Percentiles rank a stretch among this genome's conserved stretches.
These are phyloP conservation scores for Grallaria varia DNA, from an alignment of 2,113 vertebrate species.

Conservation along the genomic window DNA sequence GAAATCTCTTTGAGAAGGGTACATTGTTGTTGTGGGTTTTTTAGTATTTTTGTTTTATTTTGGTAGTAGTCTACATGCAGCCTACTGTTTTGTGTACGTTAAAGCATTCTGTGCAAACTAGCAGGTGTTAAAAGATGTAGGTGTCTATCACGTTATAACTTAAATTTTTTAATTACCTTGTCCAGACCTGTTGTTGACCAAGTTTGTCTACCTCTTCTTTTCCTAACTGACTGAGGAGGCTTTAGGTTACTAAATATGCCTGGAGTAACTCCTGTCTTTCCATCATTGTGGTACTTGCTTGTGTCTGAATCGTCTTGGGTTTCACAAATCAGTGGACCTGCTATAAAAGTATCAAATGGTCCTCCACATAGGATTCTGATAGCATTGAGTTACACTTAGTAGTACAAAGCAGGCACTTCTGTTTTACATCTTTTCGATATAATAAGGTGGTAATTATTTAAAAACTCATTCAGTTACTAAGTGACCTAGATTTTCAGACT, in stretches of 20 bases:
- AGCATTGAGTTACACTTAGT: background rate
- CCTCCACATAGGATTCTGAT: background rate
- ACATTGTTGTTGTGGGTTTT: rapidly evolving
- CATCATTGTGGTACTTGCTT: background rate
- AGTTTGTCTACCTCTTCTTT: background rate
- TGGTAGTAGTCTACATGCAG: background rate
- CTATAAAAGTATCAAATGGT: background rate
- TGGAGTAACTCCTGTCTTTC: background rate
- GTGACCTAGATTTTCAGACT: background rate
- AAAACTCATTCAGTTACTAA: background rate
- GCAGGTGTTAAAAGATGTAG: background rate
- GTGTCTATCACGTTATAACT: background rate
- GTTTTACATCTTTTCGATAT: background rate
- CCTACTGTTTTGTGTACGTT: background rate
- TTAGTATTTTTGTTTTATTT: background rate
- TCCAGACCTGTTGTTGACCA: background rate
- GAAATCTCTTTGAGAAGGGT: background rate
- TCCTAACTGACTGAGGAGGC: background rate
- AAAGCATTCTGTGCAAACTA: background rate
- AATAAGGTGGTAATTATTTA: background rate
- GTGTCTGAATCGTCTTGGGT: background rate
- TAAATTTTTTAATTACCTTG: background rate
- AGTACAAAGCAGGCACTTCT: background rate
- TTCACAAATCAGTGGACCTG: background rate
- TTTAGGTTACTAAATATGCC: background rate